Evolutionary conservation across 2,797 vertebrate species (phyloP).

Genomic region (Aeoliscus strigatus): DNA sequence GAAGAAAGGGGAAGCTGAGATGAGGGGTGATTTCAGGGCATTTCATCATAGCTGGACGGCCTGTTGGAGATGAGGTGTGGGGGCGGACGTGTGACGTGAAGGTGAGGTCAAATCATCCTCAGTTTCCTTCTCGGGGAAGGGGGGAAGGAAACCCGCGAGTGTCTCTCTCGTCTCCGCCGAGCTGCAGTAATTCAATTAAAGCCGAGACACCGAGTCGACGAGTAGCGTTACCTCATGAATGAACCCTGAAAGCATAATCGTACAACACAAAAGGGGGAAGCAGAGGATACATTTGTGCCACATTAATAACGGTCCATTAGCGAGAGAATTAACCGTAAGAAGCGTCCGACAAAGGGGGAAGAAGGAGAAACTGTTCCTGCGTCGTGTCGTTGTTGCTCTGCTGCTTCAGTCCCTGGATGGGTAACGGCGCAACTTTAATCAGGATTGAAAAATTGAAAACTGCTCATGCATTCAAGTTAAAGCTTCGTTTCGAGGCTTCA

Average conservation of each 20-base stretch:
- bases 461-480: conserved; percentile 16
- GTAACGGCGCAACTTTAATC: conserved; percentile 51
- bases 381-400: too few relatives aligned
- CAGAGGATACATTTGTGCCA: conserved; percentile 35
- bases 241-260: conserved; percentile 57
- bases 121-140: conserved; percentile 23
- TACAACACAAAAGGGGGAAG: conserved; percentile 42
- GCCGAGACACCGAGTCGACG: conserved; percentile 54
- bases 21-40: conserved; percentile 50
- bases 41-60: conserved; percentile 60
- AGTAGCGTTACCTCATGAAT: conserved; percentile 54
- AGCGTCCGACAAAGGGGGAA: conserved; percentile 30
- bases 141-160: conserved; percentile 8
- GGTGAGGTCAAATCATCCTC: conserved; percentile 27
- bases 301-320: conserved; percentile 62
- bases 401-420: conserved; percentile 20
- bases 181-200: conserved; percentile 63
- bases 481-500: conserved; percentile 8
- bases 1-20: conserved; percentile 2
- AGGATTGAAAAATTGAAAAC: conserved; percentile 40
- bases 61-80: conserved; percentile 27
- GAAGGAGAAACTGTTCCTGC: conserved; percentile 5
- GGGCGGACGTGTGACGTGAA: conserved; percentile 6
- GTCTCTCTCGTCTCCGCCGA: conserved; percentile 29
- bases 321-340: conserved; percentile 39